Base-by-base conservation (phyloP, 2,888 invertebrate genomes). In the Cloeon dipterum region DNA sequence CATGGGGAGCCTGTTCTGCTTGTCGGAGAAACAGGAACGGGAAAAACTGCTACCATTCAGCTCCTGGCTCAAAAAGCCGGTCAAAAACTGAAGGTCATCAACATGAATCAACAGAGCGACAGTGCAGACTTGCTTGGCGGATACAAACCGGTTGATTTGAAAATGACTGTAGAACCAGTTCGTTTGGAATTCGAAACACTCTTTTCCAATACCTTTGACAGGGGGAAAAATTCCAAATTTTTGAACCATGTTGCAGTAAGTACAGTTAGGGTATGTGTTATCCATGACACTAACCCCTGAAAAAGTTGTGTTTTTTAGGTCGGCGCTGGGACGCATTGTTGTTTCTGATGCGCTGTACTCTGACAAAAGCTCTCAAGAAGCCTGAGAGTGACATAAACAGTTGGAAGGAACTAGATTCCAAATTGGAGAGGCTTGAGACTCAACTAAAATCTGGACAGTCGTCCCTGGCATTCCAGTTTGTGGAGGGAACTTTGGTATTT, bases 51-150 rank as follows among this genome's bases (percentile, higher is more conserved):
- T 1, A 74, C 83, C 1, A 72, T 98, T 2, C 96, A 96, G 53
- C 88, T 82, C 56, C 61, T 96, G 38, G 85, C 94, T 0, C 67
- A 73, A 41, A 72, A 76, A 44, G 71, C 83, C 0, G 78, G 83
- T 0, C 77, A 83, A 45, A 82, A 76, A 50, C 62, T 99, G 20
- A 65, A 81, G 20, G 94, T 96, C 1, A 82, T 99, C 18, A 99
- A 99, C 53, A 85, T 99, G 85, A 98, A 94, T 52, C 94, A 98
- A 51, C 96, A 98, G 52, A 94, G 91, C 33, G 98, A 99, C 57
- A 85, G 85, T 7, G 77, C 88, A 0, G 98, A 99, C 61, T 65
- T 99, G 26, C 65, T 99, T 1, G 98, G 98, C 39, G 96, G 98
- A 42, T 70, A 83, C 52, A 96, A 94, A 56, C 98, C 98, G 0